phyloP scores from a whole-genome alignment of 2,113 vertebrate species.

The Petroica traversi region DNA sequence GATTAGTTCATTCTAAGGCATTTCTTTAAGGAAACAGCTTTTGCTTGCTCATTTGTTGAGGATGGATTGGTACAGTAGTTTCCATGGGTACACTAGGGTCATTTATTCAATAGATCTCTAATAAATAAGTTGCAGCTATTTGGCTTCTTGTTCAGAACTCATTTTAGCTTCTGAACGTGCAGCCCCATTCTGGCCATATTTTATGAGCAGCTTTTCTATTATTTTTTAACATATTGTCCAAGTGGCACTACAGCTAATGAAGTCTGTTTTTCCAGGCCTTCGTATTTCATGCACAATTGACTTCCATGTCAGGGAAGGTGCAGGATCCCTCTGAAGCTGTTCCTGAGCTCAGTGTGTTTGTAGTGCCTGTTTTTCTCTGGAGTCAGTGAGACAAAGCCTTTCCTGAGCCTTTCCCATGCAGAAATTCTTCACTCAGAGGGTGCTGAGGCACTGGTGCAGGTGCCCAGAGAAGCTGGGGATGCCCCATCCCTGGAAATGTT shows the following conservation, averaged over 20 bases:
- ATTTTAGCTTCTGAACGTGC: neutral
- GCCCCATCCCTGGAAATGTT: neutral
- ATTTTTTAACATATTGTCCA: neutral
- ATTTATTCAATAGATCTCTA: neutral
- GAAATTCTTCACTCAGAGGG: neutral
- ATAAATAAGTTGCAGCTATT: slow-evolving; percentile 28
- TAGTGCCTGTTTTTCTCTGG: neutral
- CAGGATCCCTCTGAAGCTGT: neutral
- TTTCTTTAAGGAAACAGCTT: neutral
- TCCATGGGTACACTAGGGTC: neutral
- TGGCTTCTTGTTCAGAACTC: neutral
- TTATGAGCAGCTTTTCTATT: neutral
- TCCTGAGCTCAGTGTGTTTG: accelerated
- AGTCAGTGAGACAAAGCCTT: neutral
- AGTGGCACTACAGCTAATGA: neutral
- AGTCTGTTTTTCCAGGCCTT: neutral
- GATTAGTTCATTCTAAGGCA: neutral
- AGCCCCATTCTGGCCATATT: neutral
- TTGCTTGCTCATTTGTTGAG: neutral
- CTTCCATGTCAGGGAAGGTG: neutral
- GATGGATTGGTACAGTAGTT: neutral
- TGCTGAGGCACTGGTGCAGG: neutral
- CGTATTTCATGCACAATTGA: neutral
- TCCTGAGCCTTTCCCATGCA: neutral
- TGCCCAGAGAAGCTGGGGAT: neutral